These are phyloP conservation scores for Dicycla oo DNA, from an alignment of 2,888 invertebrate genomes.

Conservation along the genomic window DNA sequence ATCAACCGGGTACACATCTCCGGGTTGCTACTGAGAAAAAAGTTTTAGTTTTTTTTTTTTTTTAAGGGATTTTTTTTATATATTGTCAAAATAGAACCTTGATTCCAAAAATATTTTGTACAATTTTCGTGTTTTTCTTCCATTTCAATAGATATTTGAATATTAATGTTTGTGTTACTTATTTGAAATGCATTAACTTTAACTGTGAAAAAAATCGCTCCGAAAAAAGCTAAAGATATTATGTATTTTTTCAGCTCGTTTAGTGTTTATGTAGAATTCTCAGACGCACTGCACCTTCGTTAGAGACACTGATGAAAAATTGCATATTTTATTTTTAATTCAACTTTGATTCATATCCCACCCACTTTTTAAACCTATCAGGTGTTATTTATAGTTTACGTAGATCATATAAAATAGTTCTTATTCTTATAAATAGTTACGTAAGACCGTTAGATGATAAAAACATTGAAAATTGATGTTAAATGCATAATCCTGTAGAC, in stretches of 20 bases:
- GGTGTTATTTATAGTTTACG: not conserved
- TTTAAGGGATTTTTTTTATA: not conserved
- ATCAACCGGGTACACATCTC: too few species aligned
- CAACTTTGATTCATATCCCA: not conserved
- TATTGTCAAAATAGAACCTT: not conserved
- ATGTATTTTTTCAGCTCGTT: not conserved
- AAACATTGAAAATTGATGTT: slow-evolving; percentile 14
- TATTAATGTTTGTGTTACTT: not conserved
- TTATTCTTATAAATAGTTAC: not conserved
- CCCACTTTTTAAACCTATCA: not conserved
- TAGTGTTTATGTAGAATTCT: not conserved
- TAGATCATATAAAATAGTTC: not conserved
- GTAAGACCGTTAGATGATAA: not conserved
- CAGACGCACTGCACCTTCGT: slow-evolving; percentile 1
- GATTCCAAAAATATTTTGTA: not conserved
- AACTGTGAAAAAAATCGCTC: not conserved
- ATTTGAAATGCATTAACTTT: not conserved
- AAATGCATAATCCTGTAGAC: slow-evolving; percentile 27
- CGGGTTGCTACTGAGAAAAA: not conserved
- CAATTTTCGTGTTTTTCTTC: not conserved
- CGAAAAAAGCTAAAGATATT: fast-evolving
- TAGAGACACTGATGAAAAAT: slow-evolving; percentile 34
- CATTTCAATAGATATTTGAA: not conserved
- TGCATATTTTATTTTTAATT: slow-evolving; percentile 46
- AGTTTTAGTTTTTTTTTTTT: not conserved